phyloP scores from a whole-genome alignment of 1,140 invertebrate genomes.

The Metopolophium dirhodum region DNA sequence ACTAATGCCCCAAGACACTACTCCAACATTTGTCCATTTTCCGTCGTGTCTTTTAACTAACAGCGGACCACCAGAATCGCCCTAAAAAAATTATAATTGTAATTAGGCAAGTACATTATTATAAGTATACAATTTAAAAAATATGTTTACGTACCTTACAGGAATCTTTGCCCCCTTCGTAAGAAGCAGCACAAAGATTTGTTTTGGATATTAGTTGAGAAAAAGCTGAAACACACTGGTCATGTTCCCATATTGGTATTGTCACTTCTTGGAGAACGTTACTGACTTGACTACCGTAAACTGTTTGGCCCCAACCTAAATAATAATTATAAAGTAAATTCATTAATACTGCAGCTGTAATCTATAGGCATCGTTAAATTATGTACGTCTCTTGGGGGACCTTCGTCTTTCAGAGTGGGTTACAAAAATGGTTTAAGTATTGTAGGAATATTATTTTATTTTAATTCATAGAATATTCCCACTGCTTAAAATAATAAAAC shows the following conservation, averaged over 20 bases:
- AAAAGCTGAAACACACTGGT: conserved; percentile 72
- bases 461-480: too few relatives aligned
- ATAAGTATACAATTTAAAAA: background rate
- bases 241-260: conserved; percentile 81
- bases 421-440: background rate
- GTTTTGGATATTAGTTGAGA: conserved; percentile 71
- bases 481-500: too few relatives aligned
- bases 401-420: background rate
- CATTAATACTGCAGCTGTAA: background rate
- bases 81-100: conserved; percentile 64
- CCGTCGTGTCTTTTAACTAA: conserved; percentile 68
- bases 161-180: conserved; percentile 76
- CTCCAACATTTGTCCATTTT: conserved; percentile 78
- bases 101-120: background rate
- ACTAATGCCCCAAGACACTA: conserved; percentile 69
- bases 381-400: background rate
- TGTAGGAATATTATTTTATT: background rate
- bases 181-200: conserved; percentile 75
- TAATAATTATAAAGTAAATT: background rate
- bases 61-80: conserved; percentile 84
- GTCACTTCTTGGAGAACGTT: conserved; percentile 76
- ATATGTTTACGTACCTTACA: conserved; percentile 72
- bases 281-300: conserved; percentile 71
- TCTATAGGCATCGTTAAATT: background rate
- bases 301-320: conserved; percentile 75